Conservation (phyloP, 2,797 vertebrate species). For the Chrysocyon brachyurus region DNA sequence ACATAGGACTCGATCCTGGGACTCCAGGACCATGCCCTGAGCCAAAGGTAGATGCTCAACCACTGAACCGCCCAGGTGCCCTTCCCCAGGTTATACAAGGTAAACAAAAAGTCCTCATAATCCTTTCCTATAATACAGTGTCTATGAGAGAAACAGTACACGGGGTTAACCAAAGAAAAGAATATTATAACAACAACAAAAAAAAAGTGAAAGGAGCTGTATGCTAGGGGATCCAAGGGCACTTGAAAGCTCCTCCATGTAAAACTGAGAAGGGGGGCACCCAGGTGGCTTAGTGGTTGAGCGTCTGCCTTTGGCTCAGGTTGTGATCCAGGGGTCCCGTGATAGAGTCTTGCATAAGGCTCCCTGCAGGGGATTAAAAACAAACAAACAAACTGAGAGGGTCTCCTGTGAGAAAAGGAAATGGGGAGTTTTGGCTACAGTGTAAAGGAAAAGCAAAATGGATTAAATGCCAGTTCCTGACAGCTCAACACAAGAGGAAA, state of each 20-base stretch:
- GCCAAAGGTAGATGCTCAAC: background rate
- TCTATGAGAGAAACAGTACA: background rate
- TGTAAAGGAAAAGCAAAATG: constrained; percentile 6
- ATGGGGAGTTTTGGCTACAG: background rate
- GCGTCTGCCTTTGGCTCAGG: no score
- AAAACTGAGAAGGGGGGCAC: background rate
- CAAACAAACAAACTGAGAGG: background rate
- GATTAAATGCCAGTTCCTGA: background rate
- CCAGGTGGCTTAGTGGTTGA: no score
- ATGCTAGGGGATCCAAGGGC: background rate
- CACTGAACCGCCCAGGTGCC: background rate
- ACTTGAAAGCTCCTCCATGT: background rate
- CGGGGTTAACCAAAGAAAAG: background rate
- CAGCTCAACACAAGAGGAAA: background rate
- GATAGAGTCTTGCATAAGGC: no score
- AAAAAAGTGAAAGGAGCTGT: background rate
- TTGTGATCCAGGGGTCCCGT: no score
- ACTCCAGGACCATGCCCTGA: background rate
- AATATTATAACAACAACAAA: background rate
- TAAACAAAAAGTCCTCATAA: background rate
- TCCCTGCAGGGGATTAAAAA: no score
- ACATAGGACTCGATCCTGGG: background rate
- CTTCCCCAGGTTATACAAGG: background rate
- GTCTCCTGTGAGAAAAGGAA: background rate
- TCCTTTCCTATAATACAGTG: background rate